Percentiles rank a stretch among this genome's conserved stretches.
These are phyloP conservation scores for Heptranchias perlo DNA, from an alignment of 2,113 vertebrate species.

Conservation along the genomic window DNA sequence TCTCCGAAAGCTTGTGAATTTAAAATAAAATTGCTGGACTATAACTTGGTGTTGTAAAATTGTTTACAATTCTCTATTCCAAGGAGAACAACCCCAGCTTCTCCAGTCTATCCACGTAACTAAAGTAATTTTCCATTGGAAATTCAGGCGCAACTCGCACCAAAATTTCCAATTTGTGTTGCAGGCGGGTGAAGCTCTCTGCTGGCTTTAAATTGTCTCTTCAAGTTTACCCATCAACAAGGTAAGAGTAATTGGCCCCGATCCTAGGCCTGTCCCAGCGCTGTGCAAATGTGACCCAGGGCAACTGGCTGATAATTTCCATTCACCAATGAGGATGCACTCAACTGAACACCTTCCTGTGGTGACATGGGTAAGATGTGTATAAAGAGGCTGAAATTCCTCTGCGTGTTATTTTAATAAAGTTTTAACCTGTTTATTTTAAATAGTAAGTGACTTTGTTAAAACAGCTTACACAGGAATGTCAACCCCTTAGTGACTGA, in stretches of 20 bases:
- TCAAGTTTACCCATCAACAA: neutral
- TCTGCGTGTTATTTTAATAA: neutral
- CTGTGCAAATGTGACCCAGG: neutral
- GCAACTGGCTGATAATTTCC: neutral
- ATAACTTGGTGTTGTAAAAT: no score
- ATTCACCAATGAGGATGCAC: neutral
- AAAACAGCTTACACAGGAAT: neutral
- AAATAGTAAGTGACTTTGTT: neutral
- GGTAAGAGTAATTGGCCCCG: neutral
- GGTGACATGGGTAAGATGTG: neutral
- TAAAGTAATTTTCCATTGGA: neutral
- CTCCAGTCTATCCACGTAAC: no score
- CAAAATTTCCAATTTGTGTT: neutral
- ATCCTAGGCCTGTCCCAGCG: no score
- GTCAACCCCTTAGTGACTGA: neutral
- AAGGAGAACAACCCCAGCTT: no score
- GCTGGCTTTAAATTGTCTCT: no score
- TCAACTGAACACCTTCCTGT: neutral
- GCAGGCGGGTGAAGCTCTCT: neutral
- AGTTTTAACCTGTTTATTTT: slow-evolving; percentile 10
- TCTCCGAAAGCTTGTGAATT: no score
- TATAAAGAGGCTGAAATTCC: neutral
- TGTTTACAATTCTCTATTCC: no score
- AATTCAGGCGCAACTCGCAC: neutral
- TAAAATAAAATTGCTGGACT: no score